Evolutionary conservation across 2,797 vertebrate genomes (phyloP).

Genomic region (Tachyglossus aculeatus): DNA sequence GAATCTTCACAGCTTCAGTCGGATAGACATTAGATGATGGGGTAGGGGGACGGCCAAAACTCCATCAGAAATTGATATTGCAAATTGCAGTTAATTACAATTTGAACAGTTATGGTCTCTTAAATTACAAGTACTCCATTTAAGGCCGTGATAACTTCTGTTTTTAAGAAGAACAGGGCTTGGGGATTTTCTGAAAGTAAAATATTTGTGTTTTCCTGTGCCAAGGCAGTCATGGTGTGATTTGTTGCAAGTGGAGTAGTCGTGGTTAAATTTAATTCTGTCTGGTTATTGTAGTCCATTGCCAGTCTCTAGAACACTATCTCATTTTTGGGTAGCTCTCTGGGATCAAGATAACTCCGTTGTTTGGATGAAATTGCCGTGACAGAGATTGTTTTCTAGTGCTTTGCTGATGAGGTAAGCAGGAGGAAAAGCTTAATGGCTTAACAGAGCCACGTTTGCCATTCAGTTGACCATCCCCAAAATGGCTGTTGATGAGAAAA

Average conservation of each 20-base stretch:
- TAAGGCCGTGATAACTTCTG: no score
- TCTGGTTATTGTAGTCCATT: constrained; percentile 53
- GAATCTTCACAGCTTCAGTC: no score
- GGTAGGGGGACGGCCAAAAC: no score
- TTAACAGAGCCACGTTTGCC: constrained; percentile 45
- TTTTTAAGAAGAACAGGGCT: no score
- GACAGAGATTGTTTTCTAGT: constrained; percentile 63
- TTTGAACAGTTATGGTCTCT: no score
- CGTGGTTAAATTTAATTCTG: constrained; percentile 33
- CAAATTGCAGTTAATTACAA: no score
- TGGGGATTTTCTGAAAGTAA: no score
- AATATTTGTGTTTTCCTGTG: no score
- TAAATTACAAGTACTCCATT: no score
- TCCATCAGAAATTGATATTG: no score
- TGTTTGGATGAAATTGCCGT: constrained; percentile 62
- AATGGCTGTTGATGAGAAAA: constrained; percentile 25
- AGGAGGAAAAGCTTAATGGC: constrained; percentile 61
- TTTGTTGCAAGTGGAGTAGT: constrained; percentile 3
- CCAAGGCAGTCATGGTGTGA: no score
- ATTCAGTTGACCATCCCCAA: constrained; percentile 50
- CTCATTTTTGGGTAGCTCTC: constrained; percentile 59
- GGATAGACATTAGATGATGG: no score
- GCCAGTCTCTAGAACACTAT: constrained; percentile 65
- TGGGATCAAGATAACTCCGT: constrained; percentile 58
- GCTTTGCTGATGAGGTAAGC: constrained; percentile 71